Base-by-base conservation (phyloP, 2,113 vertebrate species). In the Campylomormyrus tamandua region DNA sequence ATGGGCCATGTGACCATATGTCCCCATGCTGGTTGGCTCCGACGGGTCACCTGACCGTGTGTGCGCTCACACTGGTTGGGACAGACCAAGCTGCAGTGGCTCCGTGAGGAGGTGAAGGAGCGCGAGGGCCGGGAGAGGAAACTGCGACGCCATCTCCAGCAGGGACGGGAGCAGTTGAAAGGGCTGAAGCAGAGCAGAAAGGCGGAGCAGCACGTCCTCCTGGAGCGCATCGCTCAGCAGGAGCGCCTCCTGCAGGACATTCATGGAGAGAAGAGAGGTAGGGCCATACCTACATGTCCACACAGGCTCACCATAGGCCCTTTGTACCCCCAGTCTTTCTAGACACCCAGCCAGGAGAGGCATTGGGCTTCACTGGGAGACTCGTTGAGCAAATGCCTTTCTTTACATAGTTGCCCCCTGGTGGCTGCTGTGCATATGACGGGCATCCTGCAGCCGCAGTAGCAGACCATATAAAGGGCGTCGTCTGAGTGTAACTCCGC, bases 41-140 rank as follows among this genome's bases (percentile, higher is more conserved):
- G 83, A 84, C 8, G 83, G 83, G 27, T 52, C 49, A 52, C 49
- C 10, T 24, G 70, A 50, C 62, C 19, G 2, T 80, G 46, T 66
- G 17, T 90, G 42, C 53, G 7, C 52, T 39, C 35, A 35, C 42
- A 13, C 31, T 90, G 46, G 87, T 48, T 62, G 87, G n/a, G 7
- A 7, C 90, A 97, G 96, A 97, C 96, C 80, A 97, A 97, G 83
- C 95, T 97, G 91, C 95, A 96, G 80, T 99, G 97, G 98, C 94
- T 99, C 52, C 97, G 97, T n/a, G 97, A 98, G 92, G 98, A 99
- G 91, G 93, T 97, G 92, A 96, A 93, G 39, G 98, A 98, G 90
- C 94, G 95, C 70, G 96, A 96, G 89, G 94, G 45, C 39, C 95
- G 94, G 91, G 97, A 97, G 89, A 95, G 95, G 91, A 96, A 93